Percentiles rank a stretch among this genome's conserved stretches.
These are phyloP conservation scores for Mormyrus hasselquistii DNA, from an alignment of 2,797 vertebrate species.

Conservation along the genomic window DNA sequence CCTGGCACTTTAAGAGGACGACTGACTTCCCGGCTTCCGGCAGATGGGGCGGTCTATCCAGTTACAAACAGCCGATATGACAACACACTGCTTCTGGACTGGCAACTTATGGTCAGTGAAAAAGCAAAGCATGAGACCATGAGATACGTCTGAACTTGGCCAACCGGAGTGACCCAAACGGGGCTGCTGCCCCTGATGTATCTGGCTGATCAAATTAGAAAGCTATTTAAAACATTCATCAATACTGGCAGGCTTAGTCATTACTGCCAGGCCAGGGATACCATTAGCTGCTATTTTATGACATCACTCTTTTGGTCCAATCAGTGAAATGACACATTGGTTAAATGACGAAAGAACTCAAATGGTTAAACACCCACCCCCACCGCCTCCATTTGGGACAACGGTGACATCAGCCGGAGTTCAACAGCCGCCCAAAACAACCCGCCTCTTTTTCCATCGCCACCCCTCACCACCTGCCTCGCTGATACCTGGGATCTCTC, in stretches of 20 bases:
- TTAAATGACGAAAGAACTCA: neutral
- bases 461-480: neutral
- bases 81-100: conserved; percentile 20
- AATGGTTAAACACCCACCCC: neutral
- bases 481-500: conserved; percentile 3
- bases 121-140: neutral
- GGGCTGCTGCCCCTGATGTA: neutral
- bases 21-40: conserved; percentile 27
- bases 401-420: neutral
- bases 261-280: neutral
- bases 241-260: neutral
- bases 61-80: conserved; percentile 33
- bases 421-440: neutral
- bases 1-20: neutral
- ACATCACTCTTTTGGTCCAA: neutral
- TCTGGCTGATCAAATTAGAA: neutral
- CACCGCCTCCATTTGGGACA: neutral
- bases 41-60: conserved; percentile 37
- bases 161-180: neutral
- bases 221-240: neutral
- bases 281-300: neutral
- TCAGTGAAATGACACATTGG: neutral
- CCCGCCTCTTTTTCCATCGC: neutral
- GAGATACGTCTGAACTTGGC: neutral
- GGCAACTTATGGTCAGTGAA: conserved; percentile 16